Conservation (phyloP, 1,140 invertebrate genomes). For the Linepithema humile region DNA sequence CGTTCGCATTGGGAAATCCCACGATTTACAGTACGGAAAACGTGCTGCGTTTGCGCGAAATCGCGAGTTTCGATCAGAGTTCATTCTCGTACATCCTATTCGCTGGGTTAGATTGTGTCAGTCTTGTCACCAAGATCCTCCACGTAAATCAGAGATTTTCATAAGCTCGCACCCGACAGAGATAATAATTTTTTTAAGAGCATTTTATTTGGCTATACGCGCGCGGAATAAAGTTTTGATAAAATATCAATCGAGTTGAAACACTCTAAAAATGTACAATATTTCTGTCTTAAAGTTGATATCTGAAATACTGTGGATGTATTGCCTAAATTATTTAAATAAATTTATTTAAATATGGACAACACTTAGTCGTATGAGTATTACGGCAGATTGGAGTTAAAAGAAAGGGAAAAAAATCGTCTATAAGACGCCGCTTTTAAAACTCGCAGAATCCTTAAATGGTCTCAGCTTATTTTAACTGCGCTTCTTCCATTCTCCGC, state of each 20-base stretch:
- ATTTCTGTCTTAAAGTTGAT: too few relatives aligned
- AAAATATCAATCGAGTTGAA: neutral
- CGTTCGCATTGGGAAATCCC: conserved; percentile 21
- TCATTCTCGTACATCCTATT: conserved; percentile 36
- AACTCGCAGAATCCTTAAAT: conserved; percentile 4
- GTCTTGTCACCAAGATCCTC: neutral
- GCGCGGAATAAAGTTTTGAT: too few relatives aligned
- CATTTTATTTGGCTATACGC: too few relatives aligned
- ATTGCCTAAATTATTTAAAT: neutral
- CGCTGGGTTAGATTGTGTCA: conserved; percentile 15
- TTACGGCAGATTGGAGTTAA: conserved; percentile 4
- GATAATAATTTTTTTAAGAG: too few relatives aligned
- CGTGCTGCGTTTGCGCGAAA: conserved; percentile 22
- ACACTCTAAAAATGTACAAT: too few relatives aligned
- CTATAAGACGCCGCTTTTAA: neutral
- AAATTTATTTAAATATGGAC: conserved; percentile 26
- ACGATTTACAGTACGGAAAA: conserved; percentile 15
- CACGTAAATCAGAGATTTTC: neutral
- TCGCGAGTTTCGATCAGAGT: conserved; percentile 44
- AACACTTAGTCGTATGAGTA: neutral
- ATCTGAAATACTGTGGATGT: too few relatives aligned
- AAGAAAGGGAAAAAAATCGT: neutral
- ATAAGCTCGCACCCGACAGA: neutral
- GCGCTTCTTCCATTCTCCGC: neutral
- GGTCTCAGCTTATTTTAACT: neutral